Evolutionary conservation across 2,797 vertebrate genomes (phyloP), one percentile per base, ranked within the genome.

Genomic region (Capromys pilorides): DNA sequence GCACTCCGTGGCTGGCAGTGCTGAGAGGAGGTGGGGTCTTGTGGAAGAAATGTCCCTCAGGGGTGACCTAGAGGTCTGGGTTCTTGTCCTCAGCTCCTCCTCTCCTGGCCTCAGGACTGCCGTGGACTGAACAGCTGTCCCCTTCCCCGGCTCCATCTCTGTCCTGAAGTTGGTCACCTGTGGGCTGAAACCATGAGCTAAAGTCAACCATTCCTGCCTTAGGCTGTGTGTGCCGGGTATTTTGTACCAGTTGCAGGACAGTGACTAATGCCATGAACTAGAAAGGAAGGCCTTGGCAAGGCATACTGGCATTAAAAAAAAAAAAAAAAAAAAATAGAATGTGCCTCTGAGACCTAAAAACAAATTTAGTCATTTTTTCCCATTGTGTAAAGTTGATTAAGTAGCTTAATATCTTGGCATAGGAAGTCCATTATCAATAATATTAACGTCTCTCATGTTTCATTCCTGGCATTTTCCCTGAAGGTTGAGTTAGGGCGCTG

Each of bases 391-490:
- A 87, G 71, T 84, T 84, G 54, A 41, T 7, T 13, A 85, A 59
- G 8, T 49, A 67, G 79, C 73, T 66, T 79, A 91, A 69, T 73
- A 78, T 85, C 49, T 89, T 77, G 66, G 18, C 54, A 61, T 61
- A 71, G 49, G 12, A 16, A 19, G n/a, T 81, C 86, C 3, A 59
- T 51, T 39, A 62, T 88, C 73, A 82, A 22, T 86, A 61, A 75
- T 45, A 86, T 67, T 41, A 88, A 80, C n/a, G 57, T 39, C 86
- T 62, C 16, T 66, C 28, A 82, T 88, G 81, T 62, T 93, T 95
- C 5, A 21, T 21, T 73, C 31, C n/a, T 2, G 33, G 2, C 24
- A 24, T 83, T 95, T 92, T 87, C 45, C 59, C 66, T 90, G 19
- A 86, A 79, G n/a, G 31, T 54, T 67, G 57, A 92, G 83, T 45